phyloP scores from a whole-genome alignment of 2,797 vertebrate species.

The Xerus rutilus region DNA sequence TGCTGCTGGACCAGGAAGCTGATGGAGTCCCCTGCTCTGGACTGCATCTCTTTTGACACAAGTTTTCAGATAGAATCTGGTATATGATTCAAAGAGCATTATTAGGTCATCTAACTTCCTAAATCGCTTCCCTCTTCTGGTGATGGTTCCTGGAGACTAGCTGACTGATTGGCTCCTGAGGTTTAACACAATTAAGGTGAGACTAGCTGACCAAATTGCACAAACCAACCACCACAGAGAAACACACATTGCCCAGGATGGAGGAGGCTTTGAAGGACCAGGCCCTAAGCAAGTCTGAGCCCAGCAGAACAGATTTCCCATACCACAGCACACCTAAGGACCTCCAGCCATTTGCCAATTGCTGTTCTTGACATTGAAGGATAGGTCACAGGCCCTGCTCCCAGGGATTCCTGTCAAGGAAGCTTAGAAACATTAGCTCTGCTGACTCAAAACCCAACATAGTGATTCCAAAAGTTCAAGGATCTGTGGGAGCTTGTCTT shows the following conservation, averaged over 20 bases:
- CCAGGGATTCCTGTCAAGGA: slow-evolving; percentile 92
- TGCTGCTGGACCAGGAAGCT: slow-evolving; percentile 20
- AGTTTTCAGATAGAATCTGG: slow-evolving; percentile 89
- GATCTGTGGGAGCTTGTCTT: slow-evolving; percentile 89
- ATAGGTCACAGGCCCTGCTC: slow-evolving; percentile 91
- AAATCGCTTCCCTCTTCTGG: slow-evolving; percentile 81
- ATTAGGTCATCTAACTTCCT: slow-evolving; percentile 90
- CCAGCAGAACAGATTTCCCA: neutral
- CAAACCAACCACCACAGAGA: slow-evolving; percentile 85
- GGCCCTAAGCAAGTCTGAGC: slow-evolving; percentile 85
- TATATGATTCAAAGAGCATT: slow-evolving; percentile 91
- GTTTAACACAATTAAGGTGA: slow-evolving; percentile 91
- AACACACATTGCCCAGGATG: slow-evolving; percentile 89
- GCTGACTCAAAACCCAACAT: slow-evolving; percentile 88
- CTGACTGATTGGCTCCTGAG: slow-evolving; percentile 93
- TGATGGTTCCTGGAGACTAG: slow-evolving; percentile 90
- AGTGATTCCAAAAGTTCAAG: slow-evolving; percentile 88
- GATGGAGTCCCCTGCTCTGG: slow-evolving; percentile 85
- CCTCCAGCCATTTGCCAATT: neutral
- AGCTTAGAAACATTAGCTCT: slow-evolving; percentile 88
- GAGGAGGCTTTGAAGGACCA: slow-evolving; percentile 79
- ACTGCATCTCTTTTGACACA: slow-evolving; percentile 88
- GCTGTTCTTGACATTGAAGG: slow-evolving; percentile 86
- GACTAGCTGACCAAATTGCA: slow-evolving; percentile 83
- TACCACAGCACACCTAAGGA: neutral